Base-by-base conservation (phyloP, 2,888 invertebrate genomes). In the Iselma pallidipennis region DNA sequence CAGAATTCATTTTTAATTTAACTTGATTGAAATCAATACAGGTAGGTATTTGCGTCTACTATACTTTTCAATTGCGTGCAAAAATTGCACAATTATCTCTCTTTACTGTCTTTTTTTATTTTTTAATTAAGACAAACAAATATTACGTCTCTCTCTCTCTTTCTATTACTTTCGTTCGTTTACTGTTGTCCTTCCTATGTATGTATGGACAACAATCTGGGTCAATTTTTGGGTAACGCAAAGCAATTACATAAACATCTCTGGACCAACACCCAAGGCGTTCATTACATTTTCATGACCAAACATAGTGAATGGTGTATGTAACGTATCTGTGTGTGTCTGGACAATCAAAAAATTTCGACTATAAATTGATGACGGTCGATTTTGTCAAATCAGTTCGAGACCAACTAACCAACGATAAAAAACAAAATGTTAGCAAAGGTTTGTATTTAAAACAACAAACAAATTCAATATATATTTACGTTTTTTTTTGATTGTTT, bases 231-330 rank as follows among this genome's bases (percentile, higher is more conserved):
- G 19, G 16, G 51, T 25, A 31, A 31, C 25, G n/a, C 51, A 51
- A 12, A 14, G 4, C 21, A 29, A 49, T 60, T 60, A 45, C 60
- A 45, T 45, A 60, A 58, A 60, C 37, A 45, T 45, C 29, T 9
- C 19, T 12, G 28, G 26, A 51, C 51, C 51, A 51, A 29, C 51
- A 55, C 25, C 42, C 31, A 26, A 10, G 45, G 16, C 21, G 21
- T 50, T 49, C 23, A 50, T 55, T 49, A 51, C 50, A 59, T 42
- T 55, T 45, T 33, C 51, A 45, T 48, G 28, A 51, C 48, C 56
- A 56, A 52, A 52, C 29, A 60, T 48, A 60, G 60, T 60, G 60
- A 60, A 56, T 55, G 60, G 51, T 28, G 45, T 16, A 28, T 6
- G 19, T 48, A 28, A 33, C 10, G n/a, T n/a, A n/a, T n/a, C n/a